Conservation (phyloP, 2,888 invertebrate genomes). For the Thymelicus acteon region DNA sequence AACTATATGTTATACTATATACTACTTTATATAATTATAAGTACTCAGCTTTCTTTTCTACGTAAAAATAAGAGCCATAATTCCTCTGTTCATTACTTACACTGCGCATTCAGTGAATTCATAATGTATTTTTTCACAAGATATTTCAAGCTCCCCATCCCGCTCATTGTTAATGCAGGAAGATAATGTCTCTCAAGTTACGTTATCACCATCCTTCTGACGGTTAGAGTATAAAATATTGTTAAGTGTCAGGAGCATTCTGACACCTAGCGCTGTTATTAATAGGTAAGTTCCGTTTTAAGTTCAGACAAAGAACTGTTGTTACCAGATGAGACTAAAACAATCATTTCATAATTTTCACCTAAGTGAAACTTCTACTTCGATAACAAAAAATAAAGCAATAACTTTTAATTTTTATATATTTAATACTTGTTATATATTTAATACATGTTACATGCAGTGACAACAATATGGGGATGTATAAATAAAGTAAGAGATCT, state of each 20-base stretch:
- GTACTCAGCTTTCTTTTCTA: no score
- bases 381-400: not conserved
- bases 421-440: no score
- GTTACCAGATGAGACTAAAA: not conserved
- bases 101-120: conserved; percentile 48
- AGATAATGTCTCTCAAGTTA: conserved; percentile 38
- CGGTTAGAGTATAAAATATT: conserved; percentile 25
- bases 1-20: no score
- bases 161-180: conserved; percentile 46
- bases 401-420: no score
- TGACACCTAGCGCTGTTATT: not conserved
- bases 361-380: no score
- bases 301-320: not conserved
- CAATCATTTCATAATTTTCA: no score
- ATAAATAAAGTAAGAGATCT: no score
- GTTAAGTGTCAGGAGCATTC: conserved; percentile 5
- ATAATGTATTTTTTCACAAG: conserved; percentile 77
- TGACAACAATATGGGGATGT: no score
- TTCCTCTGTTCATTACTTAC: conserved; percentile 27
- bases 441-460: no score
- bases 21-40: no score
- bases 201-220: conserved; percentile 28
- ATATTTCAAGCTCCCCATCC: conserved; percentile 57
- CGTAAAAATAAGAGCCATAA: conserved; percentile 4
- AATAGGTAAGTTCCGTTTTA: no score